These are phyloP conservation scores for Cephus pygmeus DNA, from an alignment of 2,888 invertebrate genomes.

Conservation along the genomic window DNA sequence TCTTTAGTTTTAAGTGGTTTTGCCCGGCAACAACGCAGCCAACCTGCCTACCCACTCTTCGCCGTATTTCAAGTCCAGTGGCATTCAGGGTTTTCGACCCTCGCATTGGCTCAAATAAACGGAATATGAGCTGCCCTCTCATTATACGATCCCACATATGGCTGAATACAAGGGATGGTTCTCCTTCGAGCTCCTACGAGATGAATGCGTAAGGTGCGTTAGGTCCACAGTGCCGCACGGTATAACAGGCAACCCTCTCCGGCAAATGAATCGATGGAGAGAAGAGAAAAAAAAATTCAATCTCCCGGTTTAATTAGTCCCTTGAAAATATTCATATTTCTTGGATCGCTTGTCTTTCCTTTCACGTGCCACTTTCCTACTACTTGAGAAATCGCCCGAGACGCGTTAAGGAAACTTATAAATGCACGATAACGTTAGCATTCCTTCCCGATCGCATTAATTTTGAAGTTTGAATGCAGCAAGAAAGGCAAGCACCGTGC, in stretches of 20 bases:
- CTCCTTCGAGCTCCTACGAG: neutral
- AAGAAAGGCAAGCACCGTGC: neutral
- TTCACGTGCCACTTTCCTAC: neutral
- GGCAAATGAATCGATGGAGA: neutral
- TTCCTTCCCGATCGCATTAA: neutral
- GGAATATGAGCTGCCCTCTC: constrained; percentile 33
- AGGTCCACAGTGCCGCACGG: neutral
- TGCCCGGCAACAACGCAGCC: constrained; percentile 22
- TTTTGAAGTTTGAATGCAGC: neutral
- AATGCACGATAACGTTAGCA: neutral
- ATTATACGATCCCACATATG: neutral
- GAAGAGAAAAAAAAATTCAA: neutral
- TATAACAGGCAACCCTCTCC: neutral
- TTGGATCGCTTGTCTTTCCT: neutral
- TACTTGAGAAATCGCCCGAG: neutral
- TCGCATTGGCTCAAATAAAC: constrained; percentile 45
- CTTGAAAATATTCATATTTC: neutral
- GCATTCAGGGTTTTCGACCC: constrained; percentile 27
- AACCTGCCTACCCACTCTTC: constrained; percentile 24
- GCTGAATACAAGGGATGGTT: neutral
- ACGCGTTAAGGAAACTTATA: neutral
- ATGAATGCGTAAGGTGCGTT: neutral
- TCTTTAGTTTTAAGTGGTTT: constrained; percentile 53
- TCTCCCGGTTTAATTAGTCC: neutral
- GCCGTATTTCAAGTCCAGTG: constrained; percentile 37